Evolutionary conservation across 2,888 invertebrate species (phyloP).

Genomic region (Adineta ricciae): DNA sequence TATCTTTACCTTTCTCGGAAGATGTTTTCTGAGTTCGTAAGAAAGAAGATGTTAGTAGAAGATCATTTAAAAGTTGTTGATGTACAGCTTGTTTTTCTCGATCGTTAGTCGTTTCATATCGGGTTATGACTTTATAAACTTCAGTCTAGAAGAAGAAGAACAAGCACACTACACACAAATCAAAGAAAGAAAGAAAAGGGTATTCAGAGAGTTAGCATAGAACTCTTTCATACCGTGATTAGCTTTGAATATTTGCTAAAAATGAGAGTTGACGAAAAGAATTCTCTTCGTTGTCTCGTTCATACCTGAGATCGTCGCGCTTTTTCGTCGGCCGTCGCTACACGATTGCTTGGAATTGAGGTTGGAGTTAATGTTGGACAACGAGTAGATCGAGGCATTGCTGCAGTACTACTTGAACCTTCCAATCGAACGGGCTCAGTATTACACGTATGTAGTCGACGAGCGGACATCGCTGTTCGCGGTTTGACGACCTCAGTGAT

Average conservation of each 20-base stretch:
- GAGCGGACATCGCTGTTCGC: not conserved
- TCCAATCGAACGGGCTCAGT: not conserved
- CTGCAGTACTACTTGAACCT: not conserved
- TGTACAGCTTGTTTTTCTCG: not conserved
- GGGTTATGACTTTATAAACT: not conserved
- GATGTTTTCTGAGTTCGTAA: not conserved
- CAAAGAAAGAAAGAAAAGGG: not conserved
- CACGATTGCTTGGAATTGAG: not conserved
- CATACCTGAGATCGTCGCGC: not conserved
- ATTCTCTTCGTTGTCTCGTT: too few species aligned
- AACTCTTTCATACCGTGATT: not conserved
- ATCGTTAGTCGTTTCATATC: not conserved
- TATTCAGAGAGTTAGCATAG: not conserved
- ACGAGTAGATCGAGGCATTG: not conserved
- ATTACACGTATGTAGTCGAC: not conserved
- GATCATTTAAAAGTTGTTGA: not conserved
- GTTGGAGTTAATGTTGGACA: not conserved
- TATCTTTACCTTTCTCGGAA: not conserved
- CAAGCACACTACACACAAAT: not conserved
- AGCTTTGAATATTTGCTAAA: not conserved
- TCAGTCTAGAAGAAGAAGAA: conserved; percentile 2
- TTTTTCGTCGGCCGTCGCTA: not conserved
- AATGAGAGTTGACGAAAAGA: not conserved
- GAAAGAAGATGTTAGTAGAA: not conserved
- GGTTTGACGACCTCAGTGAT: not conserved